Base-by-base conservation (phyloP, 2,888 invertebrate species). In the Sturmia bella region DNA sequence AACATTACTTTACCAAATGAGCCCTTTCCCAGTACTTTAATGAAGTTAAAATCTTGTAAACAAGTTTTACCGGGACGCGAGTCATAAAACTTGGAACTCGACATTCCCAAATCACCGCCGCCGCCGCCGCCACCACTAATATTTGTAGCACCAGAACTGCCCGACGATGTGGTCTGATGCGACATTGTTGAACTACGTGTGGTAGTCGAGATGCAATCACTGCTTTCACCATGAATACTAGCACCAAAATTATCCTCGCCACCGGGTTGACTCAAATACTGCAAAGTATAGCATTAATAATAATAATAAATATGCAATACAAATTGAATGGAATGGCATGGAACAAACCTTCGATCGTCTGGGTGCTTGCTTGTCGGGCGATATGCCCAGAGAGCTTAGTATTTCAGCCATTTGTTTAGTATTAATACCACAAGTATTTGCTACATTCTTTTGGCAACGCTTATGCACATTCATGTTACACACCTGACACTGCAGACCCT, bases 1-100 rank as follows among this genome's bases (percentile, higher is more conserved):
- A 99, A 92, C 98, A 99, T 98, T 66, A 99, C 99, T 93, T 99
- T 99, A 78, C 99, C 99, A 92, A 99, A 99, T 89, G 98, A 98
- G 68, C 99, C 99, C 92, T 99, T 99, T 84, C 99, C 99, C 83
- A 99, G 93, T 86, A 99, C 99, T 93, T 99, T 99, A 90, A 99
- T 97, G 92, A 99, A 99, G 90, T 95, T 94, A 92, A 99, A 99
- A 92, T 99, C 98, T 72, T 95, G 94, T 84, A 97, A 92, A 83
- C 94, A 93, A 85, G 96, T 93, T 90, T 95, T 95, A 84, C 91
- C 91, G 5, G 90, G 88, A 84, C 90, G 90, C 45, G 87, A 86
- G 74, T 88, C 87, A 64, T 87, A 87, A 77, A 89, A 86, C 84
- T 88, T 88, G 82, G 87, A 83, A 85, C 87, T 88, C 76, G 89